Conservation (phyloP, 1,140 invertebrate genomes). For the Hyphantria cunea region DNA sequence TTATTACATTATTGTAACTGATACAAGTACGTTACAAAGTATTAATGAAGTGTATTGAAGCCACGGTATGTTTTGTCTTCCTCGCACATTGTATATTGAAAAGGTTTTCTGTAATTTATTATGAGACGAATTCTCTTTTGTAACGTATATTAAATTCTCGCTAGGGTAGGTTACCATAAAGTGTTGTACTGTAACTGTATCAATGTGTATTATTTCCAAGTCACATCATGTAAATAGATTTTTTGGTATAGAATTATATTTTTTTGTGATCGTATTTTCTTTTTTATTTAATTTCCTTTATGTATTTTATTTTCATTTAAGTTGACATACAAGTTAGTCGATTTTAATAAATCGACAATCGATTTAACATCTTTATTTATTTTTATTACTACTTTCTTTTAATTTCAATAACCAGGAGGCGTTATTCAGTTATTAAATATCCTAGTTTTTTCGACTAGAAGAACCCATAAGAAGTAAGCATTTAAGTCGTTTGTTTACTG, state of each 20-base stretch:
- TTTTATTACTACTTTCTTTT: conserved; percentile 17
- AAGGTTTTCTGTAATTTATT: conserved; percentile 37
- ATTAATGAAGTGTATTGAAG: too few species aligned
- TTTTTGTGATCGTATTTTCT: conserved; percentile 60
- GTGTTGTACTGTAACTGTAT: conserved; percentile 42
- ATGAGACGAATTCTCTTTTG: conserved; percentile 23
- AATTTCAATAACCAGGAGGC: background rate
- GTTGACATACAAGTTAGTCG: conserved; percentile 1
- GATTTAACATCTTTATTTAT: conserved; percentile 11
- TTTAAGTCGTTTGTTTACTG: conserved; percentile 22
- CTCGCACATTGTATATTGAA: conserved; percentile 28
- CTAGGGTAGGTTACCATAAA: conserved; percentile 54
- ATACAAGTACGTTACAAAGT: too few species aligned
- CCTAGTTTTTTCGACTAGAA: background rate
- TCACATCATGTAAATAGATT: conserved; percentile 58
- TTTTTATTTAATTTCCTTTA: conserved; percentile 41
- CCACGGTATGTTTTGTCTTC: too few species aligned
- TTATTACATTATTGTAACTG: too few species aligned
- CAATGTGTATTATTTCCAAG: conserved; percentile 51
- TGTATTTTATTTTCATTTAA: conserved; percentile 14
- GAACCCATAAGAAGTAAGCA: conserved; percentile 10
- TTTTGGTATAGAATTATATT: conserved; percentile 58
- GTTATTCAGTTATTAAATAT: background rate
- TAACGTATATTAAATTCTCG: conserved; percentile 30
- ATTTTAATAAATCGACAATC: conserved; percentile 6